Evolutionary conservation across 1,140 invertebrate species (phyloP).

Genomic region (Glossosoma conforme): DNA sequence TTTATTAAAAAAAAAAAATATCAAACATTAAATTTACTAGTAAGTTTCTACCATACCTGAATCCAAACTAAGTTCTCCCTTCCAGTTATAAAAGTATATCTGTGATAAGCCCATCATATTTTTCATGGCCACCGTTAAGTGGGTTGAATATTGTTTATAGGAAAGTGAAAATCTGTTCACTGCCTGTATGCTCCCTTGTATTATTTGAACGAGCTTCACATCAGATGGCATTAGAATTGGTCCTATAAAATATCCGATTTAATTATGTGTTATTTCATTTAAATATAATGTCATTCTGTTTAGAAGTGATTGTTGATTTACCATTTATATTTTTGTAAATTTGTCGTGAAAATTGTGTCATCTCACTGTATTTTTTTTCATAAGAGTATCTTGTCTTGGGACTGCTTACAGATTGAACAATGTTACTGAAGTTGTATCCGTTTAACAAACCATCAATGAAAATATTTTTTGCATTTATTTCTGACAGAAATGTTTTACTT

Average conservation of each 20-base stretch:
- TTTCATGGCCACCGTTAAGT: constrained; percentile 4
- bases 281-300: too few species aligned
- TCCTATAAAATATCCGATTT: background rate
- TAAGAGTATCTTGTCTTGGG: background rate
- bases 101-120: constrained; percentile 4
- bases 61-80: too few species aligned
- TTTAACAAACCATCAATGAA: constrained; percentile 1
- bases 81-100: constrained; percentile 11
- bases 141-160: background rate
- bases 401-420: background rate
- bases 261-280: too few species aligned
- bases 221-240: background rate
- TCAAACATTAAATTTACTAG: too few species aligned
- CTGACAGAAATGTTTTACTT: constrained; percentile 3
- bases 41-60: too few species aligned
- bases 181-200: constrained; percentile 5
- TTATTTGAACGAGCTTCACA: background rate
- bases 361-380: constrained; percentile 3
- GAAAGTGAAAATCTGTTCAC: background rate
- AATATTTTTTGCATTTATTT: background rate
- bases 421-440: background rate
- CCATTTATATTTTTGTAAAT: constrained; percentile 5
- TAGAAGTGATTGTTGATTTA: too few species aligned
- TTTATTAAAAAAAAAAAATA: constrained; percentile 12
- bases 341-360: constrained; percentile 3